Evolutionary conservation across 2,113 vertebrate genomes (phyloP).

Genomic region (Callionymus lyra): DNA sequence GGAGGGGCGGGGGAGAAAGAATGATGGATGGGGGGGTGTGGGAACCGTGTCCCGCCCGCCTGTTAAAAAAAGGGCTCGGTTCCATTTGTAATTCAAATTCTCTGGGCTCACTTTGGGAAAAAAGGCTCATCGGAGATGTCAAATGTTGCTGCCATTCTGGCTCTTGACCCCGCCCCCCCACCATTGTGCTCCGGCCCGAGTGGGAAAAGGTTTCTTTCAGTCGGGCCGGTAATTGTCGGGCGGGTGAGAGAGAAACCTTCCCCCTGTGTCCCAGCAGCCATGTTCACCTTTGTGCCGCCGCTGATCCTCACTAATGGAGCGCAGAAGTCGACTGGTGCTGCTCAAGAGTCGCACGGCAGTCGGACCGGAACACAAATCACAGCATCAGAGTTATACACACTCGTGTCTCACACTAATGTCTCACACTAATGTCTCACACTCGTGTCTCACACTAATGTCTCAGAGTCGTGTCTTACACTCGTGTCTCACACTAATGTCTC

Average conservation of each 20-base stretch:
- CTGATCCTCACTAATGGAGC: constrained; percentile 38
- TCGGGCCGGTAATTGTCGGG: constrained; percentile 44
- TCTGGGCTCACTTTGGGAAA: constrained; percentile 31
- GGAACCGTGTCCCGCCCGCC: constrained; percentile 45
- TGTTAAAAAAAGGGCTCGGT: no score
- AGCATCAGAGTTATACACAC: no score
- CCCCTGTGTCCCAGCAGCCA: constrained; percentile 38
- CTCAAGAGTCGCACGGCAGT: no score
- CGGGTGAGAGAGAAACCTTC: constrained; percentile 47
- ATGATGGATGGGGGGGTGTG: constrained; percentile 53
- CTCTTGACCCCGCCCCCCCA: constrained; percentile 48
- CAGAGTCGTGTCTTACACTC: no score
- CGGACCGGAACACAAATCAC: no score
- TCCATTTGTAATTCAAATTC: constrained; percentile 63
- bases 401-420: no score
- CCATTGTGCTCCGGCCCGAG: constrained; percentile 35
- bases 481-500: no score
- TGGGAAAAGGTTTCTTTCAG: constrained; percentile 40
- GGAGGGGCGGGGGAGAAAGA: constrained; percentile 4
- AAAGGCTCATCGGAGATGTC: constrained; percentile 53
- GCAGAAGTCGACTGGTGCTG: constrained; percentile 15
- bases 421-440: no score
- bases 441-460: no score
- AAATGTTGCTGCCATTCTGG: constrained; percentile 67
- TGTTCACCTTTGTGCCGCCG: constrained; percentile 59